Base-by-base conservation (phyloP, 2,113 vertebrate species). In the Peromyscus leucopus region DNA sequence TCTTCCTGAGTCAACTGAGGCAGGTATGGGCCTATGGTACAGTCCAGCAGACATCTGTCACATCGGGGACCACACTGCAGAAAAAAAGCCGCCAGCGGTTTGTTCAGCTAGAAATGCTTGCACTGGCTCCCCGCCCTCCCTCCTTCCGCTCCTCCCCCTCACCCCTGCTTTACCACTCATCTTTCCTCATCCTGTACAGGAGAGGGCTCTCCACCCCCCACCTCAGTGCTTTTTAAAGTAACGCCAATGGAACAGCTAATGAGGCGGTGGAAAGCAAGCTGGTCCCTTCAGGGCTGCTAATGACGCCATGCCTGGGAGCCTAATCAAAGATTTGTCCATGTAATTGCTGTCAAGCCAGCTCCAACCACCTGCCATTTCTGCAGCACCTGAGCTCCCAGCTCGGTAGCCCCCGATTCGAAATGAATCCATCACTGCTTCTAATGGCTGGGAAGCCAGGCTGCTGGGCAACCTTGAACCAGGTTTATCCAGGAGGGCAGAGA, bases 321-420 rank as follows among this genome's bases (percentile, higher is more conserved):
- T 99, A 99, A 99, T 99, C 99, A 99, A 99, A 99, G 99, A 99
- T 99, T 99, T 99, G 99, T 99, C 99, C 99, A 98, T 99, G 98
- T 99, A 99, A 99, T 99, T 99, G 99, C 99, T 98, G 99, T 99
- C 99, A 99, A 99, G 99, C 99, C 99, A 99, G 99, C 98, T 98
- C 98, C 98, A 98, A 98, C 99, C 99, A 99, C 99, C 99, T 99
- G 99, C 98, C 98, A 98, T 97, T 98, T 98, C 98, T 98, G 97
- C 97, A 97, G 98, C 99, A 99, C 99, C 99, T 99, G 99, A 99
- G 98, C 98, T 99, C 98, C 91, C 92, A 95, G 74, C 98, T 98
- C 95, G 0, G 80, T 97, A 98, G 98, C 97, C 97, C 69, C 61
- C 48, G 72, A 97, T 98, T 99, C 99, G 98, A 99, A 98, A 98